These are phyloP conservation scores for Ornithorhynchus anatinus DNA, from an alignment of 2,113 vertebrate species.

Conservation along the genomic window DNA sequence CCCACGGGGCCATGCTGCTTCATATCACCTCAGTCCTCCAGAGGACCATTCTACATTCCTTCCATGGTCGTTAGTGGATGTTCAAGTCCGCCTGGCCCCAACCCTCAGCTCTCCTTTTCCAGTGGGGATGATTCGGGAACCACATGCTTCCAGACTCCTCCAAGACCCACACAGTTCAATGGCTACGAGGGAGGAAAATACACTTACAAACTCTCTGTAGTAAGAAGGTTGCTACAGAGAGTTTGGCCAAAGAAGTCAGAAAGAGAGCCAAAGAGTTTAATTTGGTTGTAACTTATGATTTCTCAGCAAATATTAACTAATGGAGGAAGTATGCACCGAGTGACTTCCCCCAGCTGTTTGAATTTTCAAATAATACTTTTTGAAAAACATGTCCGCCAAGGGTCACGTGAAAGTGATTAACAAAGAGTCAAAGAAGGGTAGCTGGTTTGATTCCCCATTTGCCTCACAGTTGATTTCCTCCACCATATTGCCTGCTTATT, in stretches of 20 bases:
- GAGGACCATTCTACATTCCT: slow-evolving; percentile 43
- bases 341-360: slow-evolving; percentile 24
- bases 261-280: slow-evolving; percentile 45
- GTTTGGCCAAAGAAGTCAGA: slow-evolving; percentile 24
- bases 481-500: background rate
- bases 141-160: background rate
- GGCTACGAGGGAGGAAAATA: slow-evolving; percentile 15
- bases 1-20: too few relatives aligned
- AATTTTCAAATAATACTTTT: slow-evolving; percentile 49
- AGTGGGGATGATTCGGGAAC: slow-evolving; percentile 21
- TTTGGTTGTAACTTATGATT: slow-evolving; percentile 58
- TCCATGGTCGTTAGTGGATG: slow-evolving; percentile 23
- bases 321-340: slow-evolving; percentile 39
- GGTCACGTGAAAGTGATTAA: slow-evolving; percentile 8
- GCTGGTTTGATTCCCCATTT: slow-evolving; percentile 5
- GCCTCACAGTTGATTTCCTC: too few relatives aligned
- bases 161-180: background rate
- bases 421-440: background rate
- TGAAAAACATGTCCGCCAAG: slow-evolving; percentile 40
- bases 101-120: slow-evolving; percentile 4
- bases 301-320: slow-evolving; percentile 51
- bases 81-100: slow-evolving; percentile 11
- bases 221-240: slow-evolving; percentile 24
- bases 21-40: slow-evolving; percentile 42
- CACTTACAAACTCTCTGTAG: slow-evolving; percentile 48